Percentiles rank a stretch among this genome's conserved stretches.
Evolutionary conservation across 1,140 invertebrate species (phyloP).

Genomic region (Megathymus violae): DNA sequence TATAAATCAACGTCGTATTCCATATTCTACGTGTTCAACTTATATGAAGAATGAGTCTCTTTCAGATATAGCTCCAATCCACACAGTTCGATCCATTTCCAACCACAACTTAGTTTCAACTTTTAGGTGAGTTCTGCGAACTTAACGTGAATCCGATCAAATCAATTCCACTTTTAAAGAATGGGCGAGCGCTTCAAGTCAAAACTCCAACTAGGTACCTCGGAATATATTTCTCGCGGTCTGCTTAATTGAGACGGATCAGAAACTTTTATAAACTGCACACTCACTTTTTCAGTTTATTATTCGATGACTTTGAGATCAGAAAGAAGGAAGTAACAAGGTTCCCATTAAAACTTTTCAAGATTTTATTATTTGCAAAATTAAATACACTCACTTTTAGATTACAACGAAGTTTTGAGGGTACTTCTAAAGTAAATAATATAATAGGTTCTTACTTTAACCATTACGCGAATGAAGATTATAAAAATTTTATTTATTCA

Average conservation of each 20-base stretch:
- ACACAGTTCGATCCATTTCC: constrained; percentile 66
- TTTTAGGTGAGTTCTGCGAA: constrained; percentile 57
- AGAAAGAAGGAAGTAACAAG: constrained; percentile 12
- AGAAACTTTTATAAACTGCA: constrained; percentile 30
- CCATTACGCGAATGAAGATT: neutral
- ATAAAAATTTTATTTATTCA: too few species aligned
- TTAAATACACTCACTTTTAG: neutral
- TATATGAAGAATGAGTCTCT: constrained; percentile 63
- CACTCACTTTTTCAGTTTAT: constrained; percentile 22
- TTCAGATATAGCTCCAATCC: constrained; percentile 64
- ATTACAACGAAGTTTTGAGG: too few species aligned
- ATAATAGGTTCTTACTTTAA: neutral
- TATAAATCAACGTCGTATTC: constrained; percentile 67
- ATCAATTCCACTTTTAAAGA: constrained; percentile 71
- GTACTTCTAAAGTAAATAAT: neutral
- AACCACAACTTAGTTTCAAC: constrained; percentile 60
- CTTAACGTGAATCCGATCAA: constrained; percentile 62
- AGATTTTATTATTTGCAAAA: constrained; percentile 9
- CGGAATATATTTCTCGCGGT: constrained; percentile 43
- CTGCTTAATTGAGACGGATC: constrained; percentile 44
- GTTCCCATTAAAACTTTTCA: constrained; percentile 23
- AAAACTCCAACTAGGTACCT: constrained; percentile 56
- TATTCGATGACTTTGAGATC: constrained; percentile 22
- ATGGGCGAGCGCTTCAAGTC: constrained; percentile 54
- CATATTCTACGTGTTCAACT: constrained; percentile 54